phyloP scores from a whole-genome alignment of 2,113 vertebrate species.

The Perca flavescens region DNA sequence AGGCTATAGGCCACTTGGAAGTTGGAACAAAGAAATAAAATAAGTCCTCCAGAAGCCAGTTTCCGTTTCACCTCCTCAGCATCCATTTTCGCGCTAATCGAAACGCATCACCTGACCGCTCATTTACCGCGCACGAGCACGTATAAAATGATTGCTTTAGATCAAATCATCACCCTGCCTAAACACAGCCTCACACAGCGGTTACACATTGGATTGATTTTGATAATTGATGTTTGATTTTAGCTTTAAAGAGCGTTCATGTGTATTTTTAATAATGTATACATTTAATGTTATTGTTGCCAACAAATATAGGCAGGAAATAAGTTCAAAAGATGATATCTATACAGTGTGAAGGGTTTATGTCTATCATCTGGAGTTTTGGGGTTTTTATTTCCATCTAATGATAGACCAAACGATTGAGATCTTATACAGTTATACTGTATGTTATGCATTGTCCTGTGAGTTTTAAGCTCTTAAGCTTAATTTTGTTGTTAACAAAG shows the following conservation, averaged over 20 bases:
- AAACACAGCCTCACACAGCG: too few species aligned
- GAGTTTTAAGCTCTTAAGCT: background rate
- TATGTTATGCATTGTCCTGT: background rate
- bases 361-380: background rate
- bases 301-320: background rate
- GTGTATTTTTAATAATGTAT: background rate
- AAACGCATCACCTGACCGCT: too few species aligned
- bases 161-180: too few species aligned
- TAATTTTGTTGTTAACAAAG: background rate
- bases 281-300: background rate
- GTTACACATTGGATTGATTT: background rate
- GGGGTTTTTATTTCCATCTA: background rate
- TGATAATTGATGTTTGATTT: background rate
- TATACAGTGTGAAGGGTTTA: background rate
- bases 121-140: too few species aligned
- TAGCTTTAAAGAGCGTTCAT: background rate
- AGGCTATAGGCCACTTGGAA: too few species aligned
- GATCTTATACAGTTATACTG: too few species aligned
- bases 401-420: background rate
- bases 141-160: too few species aligned
- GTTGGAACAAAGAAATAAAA: too few species aligned
- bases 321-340: background rate
- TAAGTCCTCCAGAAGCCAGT: too few species aligned
- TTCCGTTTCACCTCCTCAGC: too few species aligned
- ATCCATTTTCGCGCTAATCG: too few species aligned